Evolutionary conservation across 35 echinoderm and acorn worm species (phyloP).

Genomic region (Amphiura filiformis): DNA sequence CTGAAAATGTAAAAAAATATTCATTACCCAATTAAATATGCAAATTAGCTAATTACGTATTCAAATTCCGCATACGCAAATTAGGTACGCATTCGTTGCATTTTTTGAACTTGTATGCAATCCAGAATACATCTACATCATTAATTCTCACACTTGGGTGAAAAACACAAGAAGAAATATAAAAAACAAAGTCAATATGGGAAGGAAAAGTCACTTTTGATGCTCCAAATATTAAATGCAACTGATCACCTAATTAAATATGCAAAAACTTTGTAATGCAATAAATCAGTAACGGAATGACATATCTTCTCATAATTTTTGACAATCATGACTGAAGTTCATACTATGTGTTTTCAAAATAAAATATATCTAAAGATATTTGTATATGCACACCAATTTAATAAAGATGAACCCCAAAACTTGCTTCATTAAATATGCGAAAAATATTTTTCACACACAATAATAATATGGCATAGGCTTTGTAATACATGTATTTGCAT

Average conservation of each 20-base stretch:
- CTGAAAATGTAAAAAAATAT: not conserved
- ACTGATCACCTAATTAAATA: not conserved
- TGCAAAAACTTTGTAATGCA: not conserved
- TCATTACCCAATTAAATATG: conserved; percentile 25
- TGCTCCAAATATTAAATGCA: not conserved
- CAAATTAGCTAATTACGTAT: conserved; percentile 28
- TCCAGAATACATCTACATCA: not conserved
- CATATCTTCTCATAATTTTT: too few relatives aligned
- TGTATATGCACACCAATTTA: too few relatives aligned
- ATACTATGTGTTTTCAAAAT: too few relatives aligned
- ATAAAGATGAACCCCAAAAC: too few relatives aligned
- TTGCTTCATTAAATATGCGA: too few relatives aligned
- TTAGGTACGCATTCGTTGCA: not conserved
- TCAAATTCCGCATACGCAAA: conserved; percentile 14
- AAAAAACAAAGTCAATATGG: not conserved
- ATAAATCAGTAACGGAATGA: too few relatives aligned
- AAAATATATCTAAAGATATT: too few relatives aligned
- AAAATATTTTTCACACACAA: too few relatives aligned
- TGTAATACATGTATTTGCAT: too few relatives aligned
- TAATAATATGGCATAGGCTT: too few relatives aligned
- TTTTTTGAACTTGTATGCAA: not conserved
- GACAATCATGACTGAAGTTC: too few relatives aligned
- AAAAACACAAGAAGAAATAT: not conserved
- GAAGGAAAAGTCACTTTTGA: not conserved
- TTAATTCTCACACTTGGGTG: not conserved